Percentiles rank a stretch among this genome's conserved stretches.
phyloP scores from a whole-genome alignment of 2,113 vertebrate species.

The Labeo rohita region DNA sequence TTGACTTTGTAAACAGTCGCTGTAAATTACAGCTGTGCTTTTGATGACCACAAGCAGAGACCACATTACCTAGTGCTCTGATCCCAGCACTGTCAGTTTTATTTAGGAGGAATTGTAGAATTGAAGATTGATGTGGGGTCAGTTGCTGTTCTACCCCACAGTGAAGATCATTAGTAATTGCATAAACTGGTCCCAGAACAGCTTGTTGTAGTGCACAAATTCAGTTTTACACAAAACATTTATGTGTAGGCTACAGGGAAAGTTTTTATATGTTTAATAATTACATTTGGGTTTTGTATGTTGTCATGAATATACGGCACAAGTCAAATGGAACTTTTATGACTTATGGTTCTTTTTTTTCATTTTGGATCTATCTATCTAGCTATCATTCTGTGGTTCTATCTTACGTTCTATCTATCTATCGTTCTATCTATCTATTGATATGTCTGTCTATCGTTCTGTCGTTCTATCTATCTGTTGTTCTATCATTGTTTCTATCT shows the following conservation, averaged over 20 bases:
- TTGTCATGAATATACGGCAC: background rate
- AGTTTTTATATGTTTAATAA: background rate
- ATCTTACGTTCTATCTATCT: too few species aligned
- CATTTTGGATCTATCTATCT: too few species aligned
- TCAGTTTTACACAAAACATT: background rate
- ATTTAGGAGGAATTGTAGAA: constrained; percentile 3
- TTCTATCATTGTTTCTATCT: too few species aligned
- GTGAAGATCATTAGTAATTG: background rate
- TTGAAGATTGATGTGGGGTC: constrained; percentile 17
- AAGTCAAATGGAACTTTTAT: background rate
- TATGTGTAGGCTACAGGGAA: background rate
- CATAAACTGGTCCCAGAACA: background rate
- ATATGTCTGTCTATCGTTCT: too few species aligned
- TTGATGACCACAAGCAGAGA: constrained; percentile 32
- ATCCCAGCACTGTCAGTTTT: constrained; percentile 16
- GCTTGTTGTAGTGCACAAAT: background rate
- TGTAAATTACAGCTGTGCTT: constrained; percentile 33
- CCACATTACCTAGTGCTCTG: background rate
- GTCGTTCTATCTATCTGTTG: too few species aligned
- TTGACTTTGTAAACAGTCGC: constrained; percentile 40
- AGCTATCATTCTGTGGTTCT: too few species aligned
- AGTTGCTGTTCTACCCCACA: background rate
- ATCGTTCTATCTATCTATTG: too few species aligned
- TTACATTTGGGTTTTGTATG: background rate
- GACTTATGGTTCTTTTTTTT: background rate